phyloP scores from a whole-genome alignment of 2,113 vertebrate genomes.

The Rafetus swinhoei region DNA sequence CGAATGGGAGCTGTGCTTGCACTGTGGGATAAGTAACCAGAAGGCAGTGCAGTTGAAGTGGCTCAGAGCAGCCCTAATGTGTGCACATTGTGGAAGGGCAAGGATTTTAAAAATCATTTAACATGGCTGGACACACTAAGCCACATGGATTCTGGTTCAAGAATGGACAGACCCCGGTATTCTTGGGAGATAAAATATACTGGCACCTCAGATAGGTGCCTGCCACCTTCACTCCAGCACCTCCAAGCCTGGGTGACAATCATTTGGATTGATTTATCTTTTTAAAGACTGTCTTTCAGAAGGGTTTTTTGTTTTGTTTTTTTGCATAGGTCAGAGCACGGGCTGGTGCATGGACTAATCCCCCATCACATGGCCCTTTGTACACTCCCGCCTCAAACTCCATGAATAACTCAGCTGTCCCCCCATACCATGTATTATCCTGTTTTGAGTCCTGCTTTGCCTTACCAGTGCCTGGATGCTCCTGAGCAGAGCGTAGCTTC shows the following conservation, averaged over 20 bases:
- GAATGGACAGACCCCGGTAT: not conserved
- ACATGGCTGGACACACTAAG: not conserved
- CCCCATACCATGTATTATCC: not conserved
- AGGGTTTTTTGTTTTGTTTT: not conserved
- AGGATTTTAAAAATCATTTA: not conserved
- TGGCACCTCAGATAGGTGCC: not conserved
- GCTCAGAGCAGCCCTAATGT: not conserved
- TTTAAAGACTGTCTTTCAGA: not conserved
- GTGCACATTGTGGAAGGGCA: not conserved
- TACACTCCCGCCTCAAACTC: not conserved
- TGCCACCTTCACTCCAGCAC: not conserved
- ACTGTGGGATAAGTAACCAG: not conserved
- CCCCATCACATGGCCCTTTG: not conserved
- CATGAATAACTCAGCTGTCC: not conserved
- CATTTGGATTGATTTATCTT: not conserved
- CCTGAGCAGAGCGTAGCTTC: slow-evolving; percentile 46
- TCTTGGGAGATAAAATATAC: not conserved
- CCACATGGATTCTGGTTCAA: not conserved
- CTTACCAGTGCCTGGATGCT: slow-evolving; percentile 64
- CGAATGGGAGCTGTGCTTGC: not conserved
- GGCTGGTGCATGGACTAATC: not conserved
- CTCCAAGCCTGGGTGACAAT: not conserved
- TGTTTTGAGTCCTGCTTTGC: not conserved
- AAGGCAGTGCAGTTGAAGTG: not conserved
- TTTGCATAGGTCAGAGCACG: not conserved